phyloP scores from a whole-genome alignment of 2,113 vertebrate species.

The Triplophysa tibetana region DNA sequence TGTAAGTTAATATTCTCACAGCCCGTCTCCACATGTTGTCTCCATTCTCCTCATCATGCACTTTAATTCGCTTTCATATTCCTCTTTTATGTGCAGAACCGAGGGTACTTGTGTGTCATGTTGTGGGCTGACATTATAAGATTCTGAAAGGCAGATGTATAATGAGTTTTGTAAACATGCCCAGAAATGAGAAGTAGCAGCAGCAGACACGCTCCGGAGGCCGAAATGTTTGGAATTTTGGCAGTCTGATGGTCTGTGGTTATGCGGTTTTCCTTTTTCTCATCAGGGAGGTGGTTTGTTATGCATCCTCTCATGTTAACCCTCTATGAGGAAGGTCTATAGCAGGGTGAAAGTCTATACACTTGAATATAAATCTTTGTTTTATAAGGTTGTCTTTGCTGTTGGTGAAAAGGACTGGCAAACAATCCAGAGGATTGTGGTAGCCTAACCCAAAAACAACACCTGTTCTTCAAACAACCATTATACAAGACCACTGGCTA shows the following conservation, averaged over 20 bases:
- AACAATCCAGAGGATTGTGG: neutral
- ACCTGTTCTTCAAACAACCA: neutral
- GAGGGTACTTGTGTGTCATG: neutral
- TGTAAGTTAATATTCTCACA: neutral
- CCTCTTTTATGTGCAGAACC: neutral
- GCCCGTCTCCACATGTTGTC: neutral
- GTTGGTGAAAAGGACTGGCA: neutral
- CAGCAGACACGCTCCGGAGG: neutral
- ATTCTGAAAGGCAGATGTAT: neutral
- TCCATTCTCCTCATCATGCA: neutral
- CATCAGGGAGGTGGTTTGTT: neutral
- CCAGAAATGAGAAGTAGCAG: neutral
- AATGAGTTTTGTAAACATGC: neutral
- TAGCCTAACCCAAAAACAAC: neutral
- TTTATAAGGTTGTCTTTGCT: no score
- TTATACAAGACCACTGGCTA: neutral
- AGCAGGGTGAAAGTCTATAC: no score
- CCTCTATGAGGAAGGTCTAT: neutral
- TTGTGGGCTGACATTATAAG: neutral
- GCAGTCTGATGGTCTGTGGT: neutral
- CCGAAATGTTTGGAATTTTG: slow-evolving; percentile 36
- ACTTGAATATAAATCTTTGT: no score
- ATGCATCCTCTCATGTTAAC: neutral
- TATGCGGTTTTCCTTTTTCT: neutral
- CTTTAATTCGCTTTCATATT: no score